Evolutionary conservation across 2,888 invertebrate genomes (phyloP).

Genomic region (Hermaeophaga mercurialis): DNA sequence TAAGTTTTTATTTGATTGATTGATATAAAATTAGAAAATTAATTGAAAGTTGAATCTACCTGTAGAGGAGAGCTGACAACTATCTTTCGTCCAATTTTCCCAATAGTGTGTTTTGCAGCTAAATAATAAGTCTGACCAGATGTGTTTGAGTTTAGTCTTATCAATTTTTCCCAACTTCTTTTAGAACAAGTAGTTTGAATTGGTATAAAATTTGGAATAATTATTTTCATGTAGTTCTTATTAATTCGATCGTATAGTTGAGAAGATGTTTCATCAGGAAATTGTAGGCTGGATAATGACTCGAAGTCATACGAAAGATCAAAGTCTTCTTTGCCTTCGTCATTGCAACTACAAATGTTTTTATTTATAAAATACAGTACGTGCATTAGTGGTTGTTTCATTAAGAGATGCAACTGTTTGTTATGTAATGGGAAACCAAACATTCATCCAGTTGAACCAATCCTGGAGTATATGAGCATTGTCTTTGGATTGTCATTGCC

Average conservation of each 20-base stretch:
- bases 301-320: slow-evolving; percentile 52
- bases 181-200: slow-evolving; percentile 69
- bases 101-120: slow-evolving; percentile 69
- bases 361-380: no score
- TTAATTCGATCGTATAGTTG: slow-evolving; percentile 68
- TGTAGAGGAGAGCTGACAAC: slow-evolving; percentile 76
- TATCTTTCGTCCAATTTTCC: slow-evolving; percentile 61
- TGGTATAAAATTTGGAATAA: slow-evolving; percentile 68
- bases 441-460: no score
- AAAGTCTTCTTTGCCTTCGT: slow-evolving; percentile 45
- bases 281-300: slow-evolving; percentile 55
- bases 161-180: slow-evolving; percentile 67
- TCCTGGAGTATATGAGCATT: no score
- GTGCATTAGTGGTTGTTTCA: no score
- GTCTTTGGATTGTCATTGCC: no score
- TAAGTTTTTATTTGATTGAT: neutral
- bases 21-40: no score
- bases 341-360: slow-evolving; percentile 32
- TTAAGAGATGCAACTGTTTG: no score
- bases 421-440: no score
- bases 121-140: slow-evolving; percentile 63
- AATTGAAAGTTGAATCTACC: slow-evolving; percentile 56
- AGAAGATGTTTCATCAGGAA: slow-evolving; percentile 61
- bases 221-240: slow-evolving; percentile 68
- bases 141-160: slow-evolving; percentile 65